Evolutionary conservation across 2,797 vertebrate species (phyloP).

Genomic region (Eutrigla gurnardus): DNA sequence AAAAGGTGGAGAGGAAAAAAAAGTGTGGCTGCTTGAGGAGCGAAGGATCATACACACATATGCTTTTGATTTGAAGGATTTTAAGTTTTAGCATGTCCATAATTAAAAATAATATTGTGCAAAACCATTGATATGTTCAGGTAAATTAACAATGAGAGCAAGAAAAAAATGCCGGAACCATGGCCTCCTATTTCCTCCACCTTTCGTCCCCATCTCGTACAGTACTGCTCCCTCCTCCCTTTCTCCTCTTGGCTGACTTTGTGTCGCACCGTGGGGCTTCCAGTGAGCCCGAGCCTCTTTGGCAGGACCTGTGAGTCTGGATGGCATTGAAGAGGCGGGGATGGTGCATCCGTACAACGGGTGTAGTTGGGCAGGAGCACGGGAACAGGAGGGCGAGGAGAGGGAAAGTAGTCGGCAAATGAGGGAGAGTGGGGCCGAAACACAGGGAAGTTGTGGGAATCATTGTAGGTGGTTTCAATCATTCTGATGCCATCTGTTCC

Average conservation of each 20-base stretch:
- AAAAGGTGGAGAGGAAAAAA: background rate
- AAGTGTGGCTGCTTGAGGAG: constrained; percentile 3
- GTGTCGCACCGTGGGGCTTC: constrained; percentile 63
- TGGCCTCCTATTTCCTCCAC: constrained; percentile 21
- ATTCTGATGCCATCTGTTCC: constrained; percentile 81
- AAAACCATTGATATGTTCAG: background rate
- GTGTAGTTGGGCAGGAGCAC: constrained; percentile 37
- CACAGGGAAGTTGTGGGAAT: constrained; percentile 64
- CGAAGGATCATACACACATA: background rate
- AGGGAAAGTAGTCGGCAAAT: constrained; percentile 24
- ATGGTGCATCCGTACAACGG: constrained; percentile 56
- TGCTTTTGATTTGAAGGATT: background rate
- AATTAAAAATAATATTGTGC: background rate
- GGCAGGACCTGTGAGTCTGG: constrained; percentile 65
- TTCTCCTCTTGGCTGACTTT: constrained; percentile 79
- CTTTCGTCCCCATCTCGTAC: constrained; percentile 20
- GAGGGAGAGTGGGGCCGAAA: constrained; percentile 29
- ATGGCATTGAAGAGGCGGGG: constrained; percentile 59
- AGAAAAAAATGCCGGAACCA: background rate
- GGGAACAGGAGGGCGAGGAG: constrained; percentile 13
- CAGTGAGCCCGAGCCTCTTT: constrained; percentile 68
- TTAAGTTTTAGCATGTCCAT: constrained; percentile 1
- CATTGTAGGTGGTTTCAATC: constrained; percentile 82
- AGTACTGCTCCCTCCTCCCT: constrained; percentile 27
- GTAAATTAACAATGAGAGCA: background rate